Conservation (phyloP, 2,113 vertebrate genomes). For the Psittacula cyanocephala region DNA sequence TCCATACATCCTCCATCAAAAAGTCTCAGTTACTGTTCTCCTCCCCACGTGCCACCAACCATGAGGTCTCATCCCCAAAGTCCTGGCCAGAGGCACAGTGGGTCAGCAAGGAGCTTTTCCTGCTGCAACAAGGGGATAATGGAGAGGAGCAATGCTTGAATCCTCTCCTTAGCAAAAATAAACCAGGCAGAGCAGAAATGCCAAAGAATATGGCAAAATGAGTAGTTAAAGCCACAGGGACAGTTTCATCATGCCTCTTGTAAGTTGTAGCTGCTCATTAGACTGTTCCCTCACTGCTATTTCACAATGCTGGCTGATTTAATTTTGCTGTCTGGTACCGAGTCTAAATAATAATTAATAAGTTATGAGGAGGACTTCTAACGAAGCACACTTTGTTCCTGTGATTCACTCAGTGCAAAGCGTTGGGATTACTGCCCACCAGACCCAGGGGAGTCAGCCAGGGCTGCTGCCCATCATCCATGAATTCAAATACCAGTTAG, state of each 20-base stretch:
- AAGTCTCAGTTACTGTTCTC: rapidly evolving
- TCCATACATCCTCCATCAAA: not conserved
- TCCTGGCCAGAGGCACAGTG: not conserved
- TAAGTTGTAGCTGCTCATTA: not conserved
- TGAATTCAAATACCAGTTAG: rapidly evolving
- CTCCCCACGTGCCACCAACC: not conserved
- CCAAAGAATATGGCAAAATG: not conserved
- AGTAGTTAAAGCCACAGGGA: slow-evolving; percentile 7
- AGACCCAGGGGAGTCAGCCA: not conserved
- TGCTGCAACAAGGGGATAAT: rapidly evolving
- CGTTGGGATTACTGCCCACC: not conserved
- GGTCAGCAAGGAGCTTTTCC: not conserved
- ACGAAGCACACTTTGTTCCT: not conserved
- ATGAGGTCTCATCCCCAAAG: not conserved
- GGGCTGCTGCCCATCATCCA: not conserved
- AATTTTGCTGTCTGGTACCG: slow-evolving; percentile 30
- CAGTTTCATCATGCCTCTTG: not conserved
- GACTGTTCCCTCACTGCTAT: not conserved
- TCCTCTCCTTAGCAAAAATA: not conserved
- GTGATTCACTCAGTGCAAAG: not conserved
- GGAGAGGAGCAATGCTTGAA: not conserved
- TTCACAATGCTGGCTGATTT: slow-evolving; percentile 1
- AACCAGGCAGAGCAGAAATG: not conserved
- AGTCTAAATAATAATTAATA: slow-evolving; percentile 59
- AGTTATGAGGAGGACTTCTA: slow-evolving; percentile 1